Conservation (phyloP, 2,888 invertebrate genomes). For the Schizaphis graminum region DNA sequence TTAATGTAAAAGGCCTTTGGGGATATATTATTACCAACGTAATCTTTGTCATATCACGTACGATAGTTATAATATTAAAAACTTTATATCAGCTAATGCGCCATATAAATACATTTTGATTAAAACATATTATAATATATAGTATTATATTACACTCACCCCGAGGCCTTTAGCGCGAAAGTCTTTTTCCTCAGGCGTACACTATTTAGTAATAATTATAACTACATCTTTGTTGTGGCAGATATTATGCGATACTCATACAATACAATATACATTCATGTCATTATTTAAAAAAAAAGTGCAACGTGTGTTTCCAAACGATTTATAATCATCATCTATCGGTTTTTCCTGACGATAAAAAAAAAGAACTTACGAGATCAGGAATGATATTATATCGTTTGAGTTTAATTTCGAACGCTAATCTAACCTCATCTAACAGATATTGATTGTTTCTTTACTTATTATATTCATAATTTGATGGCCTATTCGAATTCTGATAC, state of each 20-base stretch:
- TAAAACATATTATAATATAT: background rate
- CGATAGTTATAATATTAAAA: background rate
- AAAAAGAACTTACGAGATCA: background rate
- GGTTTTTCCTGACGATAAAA: background rate
- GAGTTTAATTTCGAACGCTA: background rate
- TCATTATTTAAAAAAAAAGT: background rate
- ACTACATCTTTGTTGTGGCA: background rate
- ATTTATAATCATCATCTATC: background rate
- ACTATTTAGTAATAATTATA: background rate
- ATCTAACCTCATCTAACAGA: background rate
- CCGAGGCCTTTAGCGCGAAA: background rate
- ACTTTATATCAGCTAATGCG: background rate
- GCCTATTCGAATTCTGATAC: background rate
- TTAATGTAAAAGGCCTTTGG: background rate
- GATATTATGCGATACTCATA: background rate
- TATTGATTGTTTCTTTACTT: background rate
- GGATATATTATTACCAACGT: background rate
- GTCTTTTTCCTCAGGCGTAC: background rate
- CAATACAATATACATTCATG: background rate
- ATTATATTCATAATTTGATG: background rate
- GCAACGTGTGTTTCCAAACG: background rate
- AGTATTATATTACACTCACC: background rate
- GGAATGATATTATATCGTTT: background rate
- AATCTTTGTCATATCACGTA: background rate
- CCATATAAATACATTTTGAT: background rate